phyloP scores from a whole-genome alignment of 2,113 vertebrate species.

The Empidonax alnorum region DNA sequence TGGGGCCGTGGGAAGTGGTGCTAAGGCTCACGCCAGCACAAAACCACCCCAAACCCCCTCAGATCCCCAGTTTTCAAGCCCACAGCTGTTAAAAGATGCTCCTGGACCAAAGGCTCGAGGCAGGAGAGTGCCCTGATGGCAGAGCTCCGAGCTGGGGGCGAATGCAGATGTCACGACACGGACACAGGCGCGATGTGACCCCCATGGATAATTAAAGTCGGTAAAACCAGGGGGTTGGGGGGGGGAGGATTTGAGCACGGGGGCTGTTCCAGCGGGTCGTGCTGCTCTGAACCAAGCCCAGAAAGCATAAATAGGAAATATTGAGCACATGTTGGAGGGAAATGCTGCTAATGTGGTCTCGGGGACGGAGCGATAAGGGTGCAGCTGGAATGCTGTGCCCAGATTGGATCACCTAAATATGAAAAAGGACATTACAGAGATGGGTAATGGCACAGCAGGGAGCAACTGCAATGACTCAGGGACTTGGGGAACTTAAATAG shows the following conservation, averaged over 20 bases:
- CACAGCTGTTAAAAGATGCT: background rate
- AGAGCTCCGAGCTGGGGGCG: background rate
- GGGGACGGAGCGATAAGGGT: constrained; percentile 16
- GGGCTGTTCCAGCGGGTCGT: background rate
- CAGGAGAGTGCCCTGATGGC: background rate
- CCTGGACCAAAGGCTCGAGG: background rate
- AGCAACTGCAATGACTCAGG: constrained; percentile 28
- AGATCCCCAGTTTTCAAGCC: background rate
- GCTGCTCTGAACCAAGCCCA: background rate
- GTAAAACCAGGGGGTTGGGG: background rate
- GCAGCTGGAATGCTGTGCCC: constrained; percentile 32
- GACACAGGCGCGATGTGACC: background rate
- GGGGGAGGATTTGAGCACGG: background rate
- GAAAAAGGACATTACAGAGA: constrained; percentile 45
- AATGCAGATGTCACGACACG: background rate
- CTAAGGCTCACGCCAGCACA: background rate
- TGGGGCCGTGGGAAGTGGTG: background rate
- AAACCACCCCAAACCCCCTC: too few relatives aligned
- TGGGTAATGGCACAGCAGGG: constrained; percentile 31
- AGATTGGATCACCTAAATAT: constrained; percentile 57
- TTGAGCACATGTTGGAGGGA: background rate
- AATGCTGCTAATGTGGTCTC: constrained; percentile 14
- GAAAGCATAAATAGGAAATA: background rate
- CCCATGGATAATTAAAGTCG: background rate
- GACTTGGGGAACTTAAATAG: constrained; percentile 37